Conservation (phyloP, 2,113 vertebrate genomes). For the Lophius piscatorius region DNA sequence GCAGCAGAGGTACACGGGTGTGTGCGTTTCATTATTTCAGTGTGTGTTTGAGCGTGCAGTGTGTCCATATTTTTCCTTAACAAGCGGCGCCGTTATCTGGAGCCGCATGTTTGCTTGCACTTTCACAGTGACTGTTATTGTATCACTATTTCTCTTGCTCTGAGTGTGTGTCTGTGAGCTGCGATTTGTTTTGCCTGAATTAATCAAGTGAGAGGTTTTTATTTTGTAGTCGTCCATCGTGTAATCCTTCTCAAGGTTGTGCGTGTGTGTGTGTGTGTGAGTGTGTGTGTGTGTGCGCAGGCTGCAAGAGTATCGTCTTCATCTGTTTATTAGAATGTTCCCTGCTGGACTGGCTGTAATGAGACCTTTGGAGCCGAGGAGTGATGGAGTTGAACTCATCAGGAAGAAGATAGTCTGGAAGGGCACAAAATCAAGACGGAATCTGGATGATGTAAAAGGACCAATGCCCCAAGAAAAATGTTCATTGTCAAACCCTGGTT, state of each 20-base stretch:
- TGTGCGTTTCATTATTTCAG: conserved; percentile 44
- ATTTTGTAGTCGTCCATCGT: conserved; percentile 52
- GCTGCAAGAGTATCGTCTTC: conserved; percentile 49
- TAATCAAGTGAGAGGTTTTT: conserved; percentile 72
- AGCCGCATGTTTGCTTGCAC: conserved; percentile 9
- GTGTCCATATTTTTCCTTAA: conserved; percentile 54
- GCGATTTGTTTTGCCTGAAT: conserved; percentile 70
- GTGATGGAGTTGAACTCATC: conserved; percentile 66
- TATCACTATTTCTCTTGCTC: conserved; percentile 38
- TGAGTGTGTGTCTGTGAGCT: conserved; percentile 42
- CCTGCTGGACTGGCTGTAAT: conserved; percentile 64
- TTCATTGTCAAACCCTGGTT: neutral
- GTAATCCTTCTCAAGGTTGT: conserved; percentile 71
- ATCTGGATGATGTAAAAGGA: conserved; percentile 4
- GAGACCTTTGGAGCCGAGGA: conserved; percentile 60
- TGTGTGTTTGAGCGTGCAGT: conserved; percentile 28
- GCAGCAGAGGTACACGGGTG: conserved; percentile 56
- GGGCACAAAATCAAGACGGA: neutral
- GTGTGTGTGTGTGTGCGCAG: conserved; percentile 23
- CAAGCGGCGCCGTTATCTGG: conserved; percentile 48
- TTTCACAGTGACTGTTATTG: conserved; percentile 21
- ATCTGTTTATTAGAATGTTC: conserved; percentile 70
- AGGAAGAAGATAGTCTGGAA: conserved; percentile 11
- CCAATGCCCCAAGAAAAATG: neutral
- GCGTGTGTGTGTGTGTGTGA: conserved; percentile 13